Percentiles rank a stretch among this genome's conserved stretches.
Conservation (phyloP, 2,888 invertebrate species). For the Exephanes ischioxanthus region DNA sequence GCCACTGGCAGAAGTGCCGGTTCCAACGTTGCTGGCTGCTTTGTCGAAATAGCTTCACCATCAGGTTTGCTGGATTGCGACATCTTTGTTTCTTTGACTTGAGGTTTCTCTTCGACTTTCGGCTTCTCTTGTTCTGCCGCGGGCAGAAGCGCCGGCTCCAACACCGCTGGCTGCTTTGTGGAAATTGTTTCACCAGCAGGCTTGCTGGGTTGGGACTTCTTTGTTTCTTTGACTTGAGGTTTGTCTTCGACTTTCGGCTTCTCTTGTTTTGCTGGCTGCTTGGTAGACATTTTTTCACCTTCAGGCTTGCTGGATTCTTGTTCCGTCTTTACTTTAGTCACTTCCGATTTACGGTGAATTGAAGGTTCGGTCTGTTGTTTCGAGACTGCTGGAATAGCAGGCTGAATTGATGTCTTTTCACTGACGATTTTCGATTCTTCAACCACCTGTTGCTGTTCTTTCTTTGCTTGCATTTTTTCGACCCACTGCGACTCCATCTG, state of each 20-base stretch:
- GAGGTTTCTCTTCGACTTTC: background rate
- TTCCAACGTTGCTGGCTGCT: background rate
- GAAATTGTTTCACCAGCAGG: background rate
- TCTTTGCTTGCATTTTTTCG: slow-evolving; percentile 45
- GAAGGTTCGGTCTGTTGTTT: background rate
- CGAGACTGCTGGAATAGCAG: background rate
- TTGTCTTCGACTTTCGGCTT: background rate
- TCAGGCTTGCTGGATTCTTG: background rate
- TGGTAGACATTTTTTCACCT: background rate
- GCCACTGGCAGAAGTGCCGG: background rate
- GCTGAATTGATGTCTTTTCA: background rate
- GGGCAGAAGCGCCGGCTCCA: background rate
- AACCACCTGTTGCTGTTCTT: background rate
- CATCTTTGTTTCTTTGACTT: slow-evolving; percentile 13
- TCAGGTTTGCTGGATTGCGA: background rate
- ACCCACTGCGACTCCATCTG: slow-evolving; percentile 73
- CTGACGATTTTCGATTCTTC: slow-evolving; percentile 7
- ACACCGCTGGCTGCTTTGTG: background rate
- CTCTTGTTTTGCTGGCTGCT: slow-evolving; percentile 1
- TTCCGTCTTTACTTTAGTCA: background rate
- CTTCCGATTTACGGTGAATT: background rate
- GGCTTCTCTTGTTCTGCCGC: background rate
- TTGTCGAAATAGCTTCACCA: background rate
- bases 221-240: slow-evolving; percentile 6
- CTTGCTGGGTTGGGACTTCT: slow-evolving; percentile 1